Evolutionary conservation across 2,888 invertebrate species (phyloP), one percentile per base, ranked within the genome.

Genomic region (Cheilosia variabilis): DNA sequence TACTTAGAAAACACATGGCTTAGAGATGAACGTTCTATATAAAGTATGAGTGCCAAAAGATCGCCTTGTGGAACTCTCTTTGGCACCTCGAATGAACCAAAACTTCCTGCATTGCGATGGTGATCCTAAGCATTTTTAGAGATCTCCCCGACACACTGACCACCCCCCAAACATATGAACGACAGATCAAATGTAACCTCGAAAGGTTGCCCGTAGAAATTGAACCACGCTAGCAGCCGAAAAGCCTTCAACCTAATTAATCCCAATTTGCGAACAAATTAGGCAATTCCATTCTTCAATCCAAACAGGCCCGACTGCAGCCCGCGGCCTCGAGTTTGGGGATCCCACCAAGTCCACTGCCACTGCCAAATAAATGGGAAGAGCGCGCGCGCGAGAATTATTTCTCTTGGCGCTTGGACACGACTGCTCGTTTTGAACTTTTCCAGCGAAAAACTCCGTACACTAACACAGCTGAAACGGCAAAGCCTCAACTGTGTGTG

Each of bases 391-490:
- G 45, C 79, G 50, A 63, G 65, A 72, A 66, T 57, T 58, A 41
- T 53, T 52, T 52, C 50, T 68, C 68, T 19, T 52, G 37, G 19
- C 27, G 77, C 13, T 19, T 41, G 66, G 63, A 41, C 77, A 80
- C 80, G 66, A 65, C 13, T 24, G 24, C 45, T 62, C 55, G 50
- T 19, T 47, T 55, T 68, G 55, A 53, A 62, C 73, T 73, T 72
- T 62, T 73, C 80, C 45, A 31, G 27, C 62, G 66, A 79, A 63
- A 45, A 63, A 53, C 15, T 7, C 10, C 24, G 31, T 24, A 10
- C 63, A 43, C 52, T 9, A 50, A 50, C 27, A 41, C 10, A 37
- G n/a, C n/a, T 24, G n/a, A 9, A 58, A 17, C 27, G 19, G 22
- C 19, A 31, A 41, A 72, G 79, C 52, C 58, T 71, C 77, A 55